Evolutionary conservation across 1,140 invertebrate genomes (phyloP).

Genomic region (fruit fly (Drosophila melanogaster)): Release_6_plus_ISO1_MT NT_033779.5:14866001-14866500

Average conservation of each 20-base stretch:
- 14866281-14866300: constrained; percentile 72
- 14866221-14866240: background rate
- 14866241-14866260: constrained; percentile 63
- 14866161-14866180: background rate
- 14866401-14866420: constrained; percentile 80
- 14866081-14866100: too few relatives aligned
- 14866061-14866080: too few relatives aligned
- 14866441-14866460: constrained; percentile 63
- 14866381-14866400: constrained; percentile 71
- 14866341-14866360: constrained; percentile 59
- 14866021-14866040: background rate
- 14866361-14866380: constrained; percentile 28
- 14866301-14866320: constrained; percentile 22
- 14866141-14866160: background rate
- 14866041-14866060: too few relatives aligned
- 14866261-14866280: constrained; percentile 77
- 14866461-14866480: constrained; percentile 23
- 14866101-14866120: too few relatives aligned
- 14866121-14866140: too few relatives aligned
- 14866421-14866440: constrained; percentile 82
- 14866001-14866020: background rate
- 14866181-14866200: background rate
- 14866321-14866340: constrained; percentile 64
- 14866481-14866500: constrained; percentile 50
- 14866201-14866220: background rate